Percentiles rank a stretch among this genome's conserved stretches.
These are phyloP conservation scores for Schizothorax lantsangensis DNA, from an alignment of 2,797 vertebrate genomes.

Conservation along the genomic window DNA sequence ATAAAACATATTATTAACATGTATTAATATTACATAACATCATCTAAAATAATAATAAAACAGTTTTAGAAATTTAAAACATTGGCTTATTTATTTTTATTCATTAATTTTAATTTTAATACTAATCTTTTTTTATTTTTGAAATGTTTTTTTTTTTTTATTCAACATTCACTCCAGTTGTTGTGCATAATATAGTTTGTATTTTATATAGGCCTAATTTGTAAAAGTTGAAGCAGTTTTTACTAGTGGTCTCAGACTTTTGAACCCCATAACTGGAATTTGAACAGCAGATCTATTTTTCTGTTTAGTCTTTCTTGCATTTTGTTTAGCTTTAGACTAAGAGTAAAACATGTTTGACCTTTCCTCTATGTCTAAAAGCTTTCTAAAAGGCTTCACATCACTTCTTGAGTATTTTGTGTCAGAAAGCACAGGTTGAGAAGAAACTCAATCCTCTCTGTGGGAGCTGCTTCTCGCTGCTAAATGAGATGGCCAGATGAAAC, in stretches of 20 bases:
- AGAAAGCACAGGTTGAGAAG: neutral
- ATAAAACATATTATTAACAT: neutral
- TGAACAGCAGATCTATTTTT: neutral
- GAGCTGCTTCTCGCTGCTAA: slow-evolving; percentile 22
- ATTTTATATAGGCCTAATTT: neutral
- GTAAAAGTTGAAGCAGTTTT: neutral
- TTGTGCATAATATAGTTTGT: neutral
- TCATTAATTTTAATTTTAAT: neutral
- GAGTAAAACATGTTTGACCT: neutral
- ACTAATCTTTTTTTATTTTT: too few species aligned
- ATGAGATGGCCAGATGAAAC: slow-evolving; percentile 27
- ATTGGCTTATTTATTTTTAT: neutral
- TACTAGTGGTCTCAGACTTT: neutral
- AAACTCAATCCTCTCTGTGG: slow-evolving; percentile 32
- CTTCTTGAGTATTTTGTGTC: slow-evolving; percentile 19
- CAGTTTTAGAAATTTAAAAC: neutral
- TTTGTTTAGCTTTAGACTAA: neutral
- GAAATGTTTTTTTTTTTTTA: too few species aligned
- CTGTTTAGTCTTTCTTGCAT: neutral
- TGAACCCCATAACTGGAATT: neutral
- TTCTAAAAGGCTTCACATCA: slow-evolving; percentile 24
- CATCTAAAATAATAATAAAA: neutral
- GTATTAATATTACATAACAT: neutral
- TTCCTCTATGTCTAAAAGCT: neutral
- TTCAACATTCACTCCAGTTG: neutral